Conservation (phyloP, 2,113 vertebrate genomes). For the Gyps fulvus region DNA sequence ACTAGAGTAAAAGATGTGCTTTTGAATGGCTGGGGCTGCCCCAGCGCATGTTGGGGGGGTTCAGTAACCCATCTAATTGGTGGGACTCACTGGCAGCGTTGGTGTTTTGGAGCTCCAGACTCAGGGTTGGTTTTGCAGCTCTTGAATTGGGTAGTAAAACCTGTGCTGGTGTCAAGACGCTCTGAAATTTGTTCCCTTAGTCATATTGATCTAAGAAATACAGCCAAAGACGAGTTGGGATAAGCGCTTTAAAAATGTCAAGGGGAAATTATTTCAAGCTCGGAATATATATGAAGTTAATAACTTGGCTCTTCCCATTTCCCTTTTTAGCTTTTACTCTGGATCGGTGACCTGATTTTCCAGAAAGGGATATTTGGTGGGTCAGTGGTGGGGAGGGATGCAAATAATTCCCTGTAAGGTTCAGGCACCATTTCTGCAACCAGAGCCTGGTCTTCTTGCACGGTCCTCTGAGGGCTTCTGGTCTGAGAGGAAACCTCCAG, state of each 20-base stretch:
- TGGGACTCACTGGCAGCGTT: neutral
- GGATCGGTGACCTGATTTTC: conserved; percentile 49
- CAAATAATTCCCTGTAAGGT: neutral
- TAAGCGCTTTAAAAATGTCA: conserved; percentile 59
- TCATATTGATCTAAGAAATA: neutral
- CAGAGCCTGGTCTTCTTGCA: neutral
- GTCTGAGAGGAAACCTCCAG: neutral
- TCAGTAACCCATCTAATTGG: neutral
- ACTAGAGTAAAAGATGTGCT: neutral
- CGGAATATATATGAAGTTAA: conserved; percentile 38
- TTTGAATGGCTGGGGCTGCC: neutral
- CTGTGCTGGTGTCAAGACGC: neutral
- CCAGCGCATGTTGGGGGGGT: neutral
- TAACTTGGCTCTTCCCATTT: conserved; percentile 30
- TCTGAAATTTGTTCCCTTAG: neutral
- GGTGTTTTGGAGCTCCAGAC: neutral
- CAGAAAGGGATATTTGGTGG: conserved; percentile 1
- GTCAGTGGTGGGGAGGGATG: neutral
- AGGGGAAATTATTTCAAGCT: conserved; percentile 66
- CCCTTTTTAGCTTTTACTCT: conserved; percentile 32
- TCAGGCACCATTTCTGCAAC: neutral
- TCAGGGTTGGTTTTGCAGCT: neutral
- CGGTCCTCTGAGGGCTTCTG: neutral
- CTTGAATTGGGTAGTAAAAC: neutral
- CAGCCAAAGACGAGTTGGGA: conserved; percentile 46